Conservation (phyloP, 2,797 vertebrate genomes). For the Urophycis tenuis region DNA sequence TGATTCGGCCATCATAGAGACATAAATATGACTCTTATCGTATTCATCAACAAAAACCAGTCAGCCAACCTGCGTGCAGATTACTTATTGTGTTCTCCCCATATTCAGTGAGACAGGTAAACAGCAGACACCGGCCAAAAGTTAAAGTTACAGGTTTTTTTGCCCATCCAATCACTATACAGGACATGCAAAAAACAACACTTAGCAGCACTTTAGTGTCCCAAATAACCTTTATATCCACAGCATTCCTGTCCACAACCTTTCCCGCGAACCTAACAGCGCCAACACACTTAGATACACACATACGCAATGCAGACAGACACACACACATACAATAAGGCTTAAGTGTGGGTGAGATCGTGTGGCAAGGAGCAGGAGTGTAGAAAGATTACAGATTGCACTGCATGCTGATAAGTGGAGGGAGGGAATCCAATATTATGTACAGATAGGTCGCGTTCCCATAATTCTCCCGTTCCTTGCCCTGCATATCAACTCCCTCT, state of each 20-base stretch:
- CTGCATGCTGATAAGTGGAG: constrained; percentile 38
- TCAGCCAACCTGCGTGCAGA: not conserved
- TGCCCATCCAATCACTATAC: not conserved
- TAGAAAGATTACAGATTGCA: constrained; percentile 25
- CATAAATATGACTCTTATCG: not conserved
- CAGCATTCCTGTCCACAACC: not conserved
- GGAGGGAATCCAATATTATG: constrained; percentile 15
- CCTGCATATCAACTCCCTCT: constrained; percentile 26
- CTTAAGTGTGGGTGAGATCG: not conserved
- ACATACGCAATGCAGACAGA: constrained; percentile 6
- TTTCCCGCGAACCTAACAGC: constrained; percentile 1
- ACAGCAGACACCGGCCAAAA: not conserved
- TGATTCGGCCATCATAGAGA: not conserved
- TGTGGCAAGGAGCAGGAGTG: constrained; percentile 10
- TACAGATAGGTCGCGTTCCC: constrained; percentile 23
- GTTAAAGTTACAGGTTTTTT: not conserved
- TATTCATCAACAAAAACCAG: not conserved
- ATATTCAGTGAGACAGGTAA: not conserved
- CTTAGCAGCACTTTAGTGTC: constrained; percentile 9
- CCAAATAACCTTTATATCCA: constrained; percentile 4
- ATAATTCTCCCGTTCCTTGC: constrained; percentile 17
- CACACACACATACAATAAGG: constrained; percentile 1
- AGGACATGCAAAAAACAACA: not conserved
- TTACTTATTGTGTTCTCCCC: not conserved
- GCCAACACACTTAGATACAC: constrained; percentile 5